Base-by-base conservation (phyloP, 2,113 vertebrate species). In the Lethenteron reissneri region DNA sequence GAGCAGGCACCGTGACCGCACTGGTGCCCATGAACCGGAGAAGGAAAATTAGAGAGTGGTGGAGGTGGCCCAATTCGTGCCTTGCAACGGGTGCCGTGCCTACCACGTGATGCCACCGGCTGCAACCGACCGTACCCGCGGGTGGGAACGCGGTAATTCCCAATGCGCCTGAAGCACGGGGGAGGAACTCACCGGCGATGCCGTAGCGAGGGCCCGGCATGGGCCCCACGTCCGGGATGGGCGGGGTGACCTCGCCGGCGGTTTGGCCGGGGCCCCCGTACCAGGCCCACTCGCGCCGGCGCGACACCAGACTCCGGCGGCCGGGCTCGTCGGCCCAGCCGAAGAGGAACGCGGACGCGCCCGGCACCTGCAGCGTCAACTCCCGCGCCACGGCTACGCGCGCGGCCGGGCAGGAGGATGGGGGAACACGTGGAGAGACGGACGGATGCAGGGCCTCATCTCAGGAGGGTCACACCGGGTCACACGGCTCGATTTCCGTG, bases 221-320 rank as follows among this genome's bases (percentile, higher is more conserved):
- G 1, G 76, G 72, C 57, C 84, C 85, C 8, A 82, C 7, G 58
- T 84, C 83, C 15, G 81, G 74, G 15, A 73, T 72, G 69, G 72
- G 57, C 9, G 70, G 71, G 73, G 81, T 57, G 72, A 84, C 74
- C 1, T 71, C 8, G n/a, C 9, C 64, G 9, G 64, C 25, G 41
- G 41, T 41, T 41, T 41, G 41, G 41, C 41, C 57, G 4, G n/a
- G 78, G 73, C 78, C 81, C 59, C 72, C 78, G 78, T 86, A 87
- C 81, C 82, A 86, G 71, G 79, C 80, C 73, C 84, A 75, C 71
- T 84, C 81, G 74, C 82, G 85, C 72, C 83, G 82, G 77, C 83
- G 83, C 73, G 79, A 81, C 2, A 84, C 81, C 25, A 84, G 76
- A 12, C 81, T 78, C 56, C 75, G 77, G 70, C 79, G 82, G 69